Conservation (phyloP, 1,140 invertebrate genomes). For the Polypedilum pembai region DNA sequence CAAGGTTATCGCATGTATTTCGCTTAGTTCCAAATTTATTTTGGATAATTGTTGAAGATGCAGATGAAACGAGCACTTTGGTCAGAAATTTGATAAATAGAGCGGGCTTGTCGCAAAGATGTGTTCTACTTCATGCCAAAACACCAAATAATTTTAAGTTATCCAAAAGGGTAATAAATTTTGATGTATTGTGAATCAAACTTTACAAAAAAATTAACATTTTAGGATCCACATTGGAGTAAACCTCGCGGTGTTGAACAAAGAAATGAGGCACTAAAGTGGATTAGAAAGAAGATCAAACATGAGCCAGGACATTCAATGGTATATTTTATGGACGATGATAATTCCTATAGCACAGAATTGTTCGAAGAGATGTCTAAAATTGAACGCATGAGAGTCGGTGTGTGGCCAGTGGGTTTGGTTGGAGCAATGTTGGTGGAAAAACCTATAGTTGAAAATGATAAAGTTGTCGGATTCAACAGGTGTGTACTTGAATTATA, state of each 20-base stretch:
- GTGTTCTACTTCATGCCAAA: conserved; percentile 39
- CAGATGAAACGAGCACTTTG: conserved; percentile 61
- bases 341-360: conserved; percentile 73
- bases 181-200: background rate
- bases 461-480: conserved; percentile 75
- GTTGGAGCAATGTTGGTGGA: conserved; percentile 86
- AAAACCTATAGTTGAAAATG: conserved; percentile 62
- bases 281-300: conserved; percentile 67
- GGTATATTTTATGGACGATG: conserved; percentile 98
- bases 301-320: conserved; percentile 56
- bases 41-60: conserved; percentile 94
- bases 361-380: conserved; percentile 63
- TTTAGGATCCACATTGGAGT: conserved; percentile 71
- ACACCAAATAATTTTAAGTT: conserved; percentile 61
- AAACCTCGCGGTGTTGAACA: conserved; percentile 93
- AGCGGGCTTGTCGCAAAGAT: conserved; percentile 44
- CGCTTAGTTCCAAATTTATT: conserved; percentile 82
- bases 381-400: conserved; percentile 65
- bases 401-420: conserved; percentile 95
- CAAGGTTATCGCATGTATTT: conserved; percentile 78
- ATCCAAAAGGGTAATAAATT: conserved; percentile 41
- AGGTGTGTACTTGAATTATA: conserved; percentile 38
- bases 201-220: conserved; percentile 29
- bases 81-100: conserved; percentile 73
- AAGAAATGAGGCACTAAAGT: conserved; percentile 80